Conservation (phyloP, 2,888 invertebrate species). For the Beris morrisii region DNA sequence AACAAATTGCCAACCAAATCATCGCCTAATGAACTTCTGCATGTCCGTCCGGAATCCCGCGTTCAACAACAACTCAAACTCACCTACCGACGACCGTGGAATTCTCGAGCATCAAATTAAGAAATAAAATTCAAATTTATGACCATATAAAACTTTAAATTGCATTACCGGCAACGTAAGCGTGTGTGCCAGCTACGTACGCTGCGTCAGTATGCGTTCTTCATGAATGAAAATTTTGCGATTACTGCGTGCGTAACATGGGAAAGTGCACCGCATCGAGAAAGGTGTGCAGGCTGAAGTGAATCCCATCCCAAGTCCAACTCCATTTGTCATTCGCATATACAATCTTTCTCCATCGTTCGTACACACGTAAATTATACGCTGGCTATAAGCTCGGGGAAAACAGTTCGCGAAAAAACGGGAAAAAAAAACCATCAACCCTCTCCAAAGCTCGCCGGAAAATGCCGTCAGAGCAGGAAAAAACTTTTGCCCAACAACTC, state of each 20-base stretch:
- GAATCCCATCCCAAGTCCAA: constrained; percentile 36
- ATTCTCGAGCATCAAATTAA: constrained; percentile 38
- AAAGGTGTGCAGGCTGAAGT: neutral
- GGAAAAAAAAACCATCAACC: neutral
- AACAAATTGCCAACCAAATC: constrained; percentile 31
- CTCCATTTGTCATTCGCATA: too few relatives aligned
- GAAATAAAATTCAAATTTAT: constrained; percentile 40
- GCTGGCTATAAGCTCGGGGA: constrained; percentile 21
- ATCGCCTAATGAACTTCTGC: neutral
- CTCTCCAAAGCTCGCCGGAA: constrained; percentile 1
- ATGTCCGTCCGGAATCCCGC: neutral
- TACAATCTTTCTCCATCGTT: constrained; percentile 42
- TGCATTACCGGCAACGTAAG: constrained; percentile 26
- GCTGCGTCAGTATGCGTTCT: constrained; percentile 11
- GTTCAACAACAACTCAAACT: neutral
- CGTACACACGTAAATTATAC: constrained; percentile 43
- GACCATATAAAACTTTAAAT: constrained; percentile 31
- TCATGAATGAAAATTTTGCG: constrained; percentile 40
- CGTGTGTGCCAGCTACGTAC: neutral
- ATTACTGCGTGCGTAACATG: constrained; percentile 27
- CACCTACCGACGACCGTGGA: neutral
- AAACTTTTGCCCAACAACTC: too few relatives aligned
- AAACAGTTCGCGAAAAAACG: neutral
- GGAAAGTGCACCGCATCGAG: neutral
- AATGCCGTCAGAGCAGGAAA: neutral